These are phyloP conservation scores for Trissolcus japonicus DNA, from an alignment of 2,888 invertebrate genomes.

Conservation along the genomic window DNA sequence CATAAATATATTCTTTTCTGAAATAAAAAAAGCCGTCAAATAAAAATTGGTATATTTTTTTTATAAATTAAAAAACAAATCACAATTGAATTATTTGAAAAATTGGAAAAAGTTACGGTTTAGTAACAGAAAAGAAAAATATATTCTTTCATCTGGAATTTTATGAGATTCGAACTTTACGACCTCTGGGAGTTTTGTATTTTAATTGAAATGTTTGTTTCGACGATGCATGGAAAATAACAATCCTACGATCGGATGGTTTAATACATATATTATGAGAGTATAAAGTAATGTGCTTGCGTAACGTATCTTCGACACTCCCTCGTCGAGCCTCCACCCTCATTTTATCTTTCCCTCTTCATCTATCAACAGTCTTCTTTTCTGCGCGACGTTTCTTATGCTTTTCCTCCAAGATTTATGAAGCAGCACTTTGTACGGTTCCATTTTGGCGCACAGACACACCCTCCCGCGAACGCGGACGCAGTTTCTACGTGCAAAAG, in stretches of 20 bases:
- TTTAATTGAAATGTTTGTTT: slow-evolving; percentile 14
- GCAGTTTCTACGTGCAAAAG: slow-evolving; percentile 29
- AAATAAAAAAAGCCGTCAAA: not conserved
- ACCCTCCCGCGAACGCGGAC: slow-evolving; percentile 54
- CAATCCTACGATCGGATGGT: slow-evolving; percentile 58
- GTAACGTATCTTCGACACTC: slow-evolving; percentile 55
- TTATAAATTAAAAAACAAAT: too few species aligned
- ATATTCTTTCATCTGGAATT: too few species aligned
- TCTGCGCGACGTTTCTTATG: slow-evolving; percentile 58
- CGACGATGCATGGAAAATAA: slow-evolving; percentile 14
- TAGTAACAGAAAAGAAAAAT: too few species aligned
- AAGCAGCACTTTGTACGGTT: slow-evolving; percentile 71
- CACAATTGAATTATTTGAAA: too few species aligned
- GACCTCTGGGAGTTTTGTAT: too few species aligned
- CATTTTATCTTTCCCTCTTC: slow-evolving; percentile 62
- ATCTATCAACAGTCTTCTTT: slow-evolving; percentile 71
- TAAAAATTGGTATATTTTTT: too few species aligned
- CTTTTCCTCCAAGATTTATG: slow-evolving; percentile 68
- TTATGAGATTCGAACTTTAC: too few species aligned
- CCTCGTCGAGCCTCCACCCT: slow-evolving; percentile 50
- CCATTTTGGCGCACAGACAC: slow-evolving; percentile 67
- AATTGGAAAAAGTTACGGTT: too few species aligned
- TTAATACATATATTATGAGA: slow-evolving; percentile 62
- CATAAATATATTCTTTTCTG: not conserved
- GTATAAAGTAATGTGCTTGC: slow-evolving; percentile 65